Evolutionary conservation across 2,113 vertebrate genomes (phyloP), one percentile per base, ranked within the genome.

Genomic region (Phaethon lepturus): DNA sequence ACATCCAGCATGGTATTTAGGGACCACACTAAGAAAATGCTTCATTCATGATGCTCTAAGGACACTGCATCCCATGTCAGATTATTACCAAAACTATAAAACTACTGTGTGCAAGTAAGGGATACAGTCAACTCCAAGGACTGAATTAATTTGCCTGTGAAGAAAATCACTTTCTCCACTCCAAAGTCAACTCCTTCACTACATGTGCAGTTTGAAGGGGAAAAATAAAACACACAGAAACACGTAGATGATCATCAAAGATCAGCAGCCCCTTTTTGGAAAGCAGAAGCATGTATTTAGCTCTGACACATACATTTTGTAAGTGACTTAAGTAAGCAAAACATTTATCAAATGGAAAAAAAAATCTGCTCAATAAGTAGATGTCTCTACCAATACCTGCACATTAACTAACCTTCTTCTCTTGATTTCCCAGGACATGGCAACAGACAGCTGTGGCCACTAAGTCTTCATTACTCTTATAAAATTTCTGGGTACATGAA

Each of bases 121-220:
- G 68, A 53, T 16, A 26, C 47, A 31, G 25, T 2, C 19, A 71
- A 40, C 58, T 26, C 10, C 52, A 45, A 50, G 75, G 86, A 22
- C 10, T 1, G 2, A 45, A 55, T 4, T 31, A 66, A 59, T 40
- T 33, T 1, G 1, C 12, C 24, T 2, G 1, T n/a, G 63, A 44
- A 77, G 33, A 80, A 76, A 86, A 77, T 24, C 8, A 18, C 56
- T 71, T 64, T 26, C 66, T 69, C 15, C 18, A 7, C 58, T 47
- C 45, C 68, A 31, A 56, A 72, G 62, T 24, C 26, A 47, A 42
- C 5, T 76, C 40, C 55, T 31, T 67, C 58, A 3, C 22, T 45
- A 45, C 0, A 0, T 16, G 11, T 20, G 53, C 9, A 50, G 28
- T 19, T 29, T 33, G 47, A 77, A 85, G 13, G 56, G 26, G 53